These are phyloP conservation scores for Chelonoidis abingdonii DNA, from an alignment of 2,113 vertebrate species.

Conservation along the genomic window DNA sequence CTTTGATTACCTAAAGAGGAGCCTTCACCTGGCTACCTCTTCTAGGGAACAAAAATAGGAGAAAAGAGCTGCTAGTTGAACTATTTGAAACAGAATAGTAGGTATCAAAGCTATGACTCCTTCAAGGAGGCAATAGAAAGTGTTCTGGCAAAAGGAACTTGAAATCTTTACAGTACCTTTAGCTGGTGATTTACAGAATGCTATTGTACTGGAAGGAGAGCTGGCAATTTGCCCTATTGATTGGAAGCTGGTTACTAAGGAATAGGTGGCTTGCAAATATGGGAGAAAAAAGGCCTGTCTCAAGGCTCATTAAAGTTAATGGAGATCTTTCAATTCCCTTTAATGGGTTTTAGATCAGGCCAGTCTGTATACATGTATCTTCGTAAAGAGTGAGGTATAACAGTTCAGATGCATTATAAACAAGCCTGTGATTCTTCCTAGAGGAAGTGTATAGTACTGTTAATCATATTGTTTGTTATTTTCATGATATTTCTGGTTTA, in stretches of 20 bases:
- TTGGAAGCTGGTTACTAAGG: background rate
- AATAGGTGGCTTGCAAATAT: background rate
- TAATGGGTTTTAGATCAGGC: background rate
- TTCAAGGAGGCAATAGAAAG: background rate
- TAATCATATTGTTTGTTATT: background rate
- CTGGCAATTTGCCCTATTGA: background rate
- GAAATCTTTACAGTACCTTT: background rate
- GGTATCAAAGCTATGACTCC: background rate
- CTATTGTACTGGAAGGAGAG: rapidly evolving
- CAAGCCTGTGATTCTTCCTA: background rate
- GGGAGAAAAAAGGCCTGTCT: background rate
- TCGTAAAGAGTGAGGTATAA: background rate
- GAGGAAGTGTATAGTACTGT: background rate
- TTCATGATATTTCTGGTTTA: background rate
- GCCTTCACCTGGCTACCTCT: background rate
- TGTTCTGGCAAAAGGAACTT: background rate
- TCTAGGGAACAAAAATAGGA: constrained; percentile 18
- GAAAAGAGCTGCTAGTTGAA: constrained; percentile 1
- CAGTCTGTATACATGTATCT: no score
- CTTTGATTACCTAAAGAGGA: background rate
- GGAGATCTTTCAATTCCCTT: background rate
- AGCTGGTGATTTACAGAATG: background rate
- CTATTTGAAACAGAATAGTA: constrained; percentile 46
- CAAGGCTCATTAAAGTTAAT: background rate
- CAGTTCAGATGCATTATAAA: background rate